A percentile compares a stretch with the other conserved stretches of the same genome.
phyloP scores from a whole-genome alignment of 2,888 invertebrate genomes.

The Steinernema hermaphroditum region DNA sequence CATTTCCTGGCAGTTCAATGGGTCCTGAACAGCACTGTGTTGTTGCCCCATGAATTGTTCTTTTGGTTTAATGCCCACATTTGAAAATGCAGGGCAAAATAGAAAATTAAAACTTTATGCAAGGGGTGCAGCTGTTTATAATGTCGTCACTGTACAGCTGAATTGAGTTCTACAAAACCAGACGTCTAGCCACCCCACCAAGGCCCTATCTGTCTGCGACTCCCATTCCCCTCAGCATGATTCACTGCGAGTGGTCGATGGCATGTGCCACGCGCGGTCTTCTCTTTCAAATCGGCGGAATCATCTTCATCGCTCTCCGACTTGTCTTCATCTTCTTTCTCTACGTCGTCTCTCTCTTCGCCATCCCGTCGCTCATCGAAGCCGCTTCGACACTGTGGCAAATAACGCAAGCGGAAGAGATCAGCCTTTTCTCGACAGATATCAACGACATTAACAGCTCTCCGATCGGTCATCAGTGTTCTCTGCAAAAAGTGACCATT shows the following conservation, averaged over 20 bases:
- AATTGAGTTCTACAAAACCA: no score
- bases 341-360: not conserved
- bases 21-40: no score
- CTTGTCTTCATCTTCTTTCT: not conserved
- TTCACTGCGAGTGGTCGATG: not conserved
- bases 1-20: no score
- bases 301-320: not conserved
- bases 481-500: not conserved
- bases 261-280: not conserved
- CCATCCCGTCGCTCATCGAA: not conserved
- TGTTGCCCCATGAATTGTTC: no score
- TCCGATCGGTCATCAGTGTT: not conserved
- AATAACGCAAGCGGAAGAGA: not conserved
- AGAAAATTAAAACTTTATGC: no score
- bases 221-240: no score
- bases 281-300: not conserved
- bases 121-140: no score
- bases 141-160: no score
- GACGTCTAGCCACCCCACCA: no score
- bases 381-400: not conserved
- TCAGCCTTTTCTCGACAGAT: not conserved
- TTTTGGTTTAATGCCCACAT: no score
- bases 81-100: no score
- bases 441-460: not conserved
- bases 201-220: no score